Conservation (phyloP, 2,888 invertebrate genomes). For the Microplitis deprimator region DNA sequence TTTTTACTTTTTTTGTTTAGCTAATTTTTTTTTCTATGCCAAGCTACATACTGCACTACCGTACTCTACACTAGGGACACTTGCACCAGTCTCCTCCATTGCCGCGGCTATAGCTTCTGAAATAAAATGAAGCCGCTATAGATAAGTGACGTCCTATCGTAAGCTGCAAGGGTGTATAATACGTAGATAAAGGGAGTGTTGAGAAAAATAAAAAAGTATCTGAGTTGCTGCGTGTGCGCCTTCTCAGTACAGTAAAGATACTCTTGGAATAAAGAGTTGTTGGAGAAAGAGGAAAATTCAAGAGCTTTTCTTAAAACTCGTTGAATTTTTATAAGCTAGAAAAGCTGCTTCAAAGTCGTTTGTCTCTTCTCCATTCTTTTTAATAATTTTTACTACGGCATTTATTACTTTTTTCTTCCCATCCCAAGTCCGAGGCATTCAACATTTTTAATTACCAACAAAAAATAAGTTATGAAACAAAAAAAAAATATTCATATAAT, state of each 20-base stretch:
- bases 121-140: too few relatives aligned
- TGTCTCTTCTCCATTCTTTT: conserved; percentile 26
- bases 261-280: neutral
- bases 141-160: too few relatives aligned
- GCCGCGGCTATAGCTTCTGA: too few relatives aligned
- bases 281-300: conserved; percentile 23
- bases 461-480: neutral
- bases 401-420: conserved; percentile 7
- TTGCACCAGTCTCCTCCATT: too few relatives aligned
- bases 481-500: neutral
- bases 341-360: conserved; percentile 33
- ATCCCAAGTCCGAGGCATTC: neutral
- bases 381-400: conserved; percentile 17
- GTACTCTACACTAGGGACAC: too few relatives aligned
- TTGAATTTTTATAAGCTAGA: conserved; percentile 36
- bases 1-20: too few relatives aligned
- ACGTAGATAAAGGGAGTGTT: conserved; percentile 27
- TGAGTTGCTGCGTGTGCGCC: conserved; percentile 7
- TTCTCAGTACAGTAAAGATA: conserved; percentile 4
- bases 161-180: conserved; percentile 2
- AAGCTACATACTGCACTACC: too few relatives aligned
- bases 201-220: neutral
- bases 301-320: conserved; percentile 28
- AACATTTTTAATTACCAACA: neutral
- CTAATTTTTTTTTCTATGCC: too few relatives aligned